Evolutionary conservation across 2,888 invertebrate species (phyloP).

Genomic region (Arrhopalites spinosus): DNA sequence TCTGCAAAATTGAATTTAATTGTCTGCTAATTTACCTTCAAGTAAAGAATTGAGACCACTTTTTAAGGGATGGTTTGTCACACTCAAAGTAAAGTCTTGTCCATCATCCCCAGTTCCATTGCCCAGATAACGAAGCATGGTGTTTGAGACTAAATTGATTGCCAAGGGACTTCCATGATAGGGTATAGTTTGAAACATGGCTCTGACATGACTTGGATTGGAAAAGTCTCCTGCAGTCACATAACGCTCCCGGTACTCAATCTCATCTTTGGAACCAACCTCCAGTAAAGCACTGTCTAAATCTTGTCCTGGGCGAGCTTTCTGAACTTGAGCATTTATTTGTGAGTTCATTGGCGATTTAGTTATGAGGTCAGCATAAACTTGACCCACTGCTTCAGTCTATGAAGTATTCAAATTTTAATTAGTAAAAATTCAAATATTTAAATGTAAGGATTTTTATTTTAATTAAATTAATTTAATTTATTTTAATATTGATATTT

Average conservation of each 20-base stretch:
- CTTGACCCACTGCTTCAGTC: background rate
- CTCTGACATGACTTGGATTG: constrained; percentile 36
- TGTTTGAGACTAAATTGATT: constrained; percentile 53
- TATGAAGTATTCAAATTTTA: background rate
- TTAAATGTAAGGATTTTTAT: background rate
- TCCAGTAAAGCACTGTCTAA: constrained; percentile 30
- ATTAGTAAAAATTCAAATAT: background rate
- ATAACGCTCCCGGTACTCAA: constrained; percentile 48
- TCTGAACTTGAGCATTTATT: constrained; percentile 16
- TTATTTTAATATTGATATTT: background rate
- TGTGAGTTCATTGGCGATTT: background rate
- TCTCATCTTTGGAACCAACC: constrained; percentile 43
- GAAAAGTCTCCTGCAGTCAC: constrained; percentile 49
- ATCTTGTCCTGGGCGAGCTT: constrained; percentile 8
- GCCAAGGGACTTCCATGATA: constrained; percentile 50
- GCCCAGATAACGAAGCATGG: constrained; percentile 55
- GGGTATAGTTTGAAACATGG: constrained; percentile 48
- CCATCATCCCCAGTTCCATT: constrained; percentile 14
- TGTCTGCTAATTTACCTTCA: too few relatives aligned
- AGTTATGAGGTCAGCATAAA: constrained; percentile 1
- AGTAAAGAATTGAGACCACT: constrained; percentile 45
- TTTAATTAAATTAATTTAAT: background rate
- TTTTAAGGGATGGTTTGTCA: constrained; percentile 48
- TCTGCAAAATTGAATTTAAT: too few relatives aligned
- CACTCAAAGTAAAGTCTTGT: constrained; percentile 36